Conservation (phyloP, 2,113 vertebrate species). For the Dicerorhinus sumatrensis region DNA sequence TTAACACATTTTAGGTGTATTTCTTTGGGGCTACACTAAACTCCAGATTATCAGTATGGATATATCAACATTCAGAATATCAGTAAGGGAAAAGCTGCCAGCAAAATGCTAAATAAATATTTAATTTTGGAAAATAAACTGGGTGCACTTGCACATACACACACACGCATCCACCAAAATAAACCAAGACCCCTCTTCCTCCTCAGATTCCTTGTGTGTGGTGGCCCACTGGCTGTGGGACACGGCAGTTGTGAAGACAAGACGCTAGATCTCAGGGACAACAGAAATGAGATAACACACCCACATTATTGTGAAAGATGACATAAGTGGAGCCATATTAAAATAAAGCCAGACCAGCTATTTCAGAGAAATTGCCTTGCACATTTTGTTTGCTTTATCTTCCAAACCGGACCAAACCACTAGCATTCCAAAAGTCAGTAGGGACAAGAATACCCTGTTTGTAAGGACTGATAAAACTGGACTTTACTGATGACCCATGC, state of each 20-base stretch:
- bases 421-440: too few relatives aligned
- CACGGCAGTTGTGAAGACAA: not conserved
- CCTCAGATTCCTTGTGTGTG: not conserved
- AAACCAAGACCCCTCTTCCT: not conserved
- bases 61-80: not conserved
- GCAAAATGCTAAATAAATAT: not conserved
- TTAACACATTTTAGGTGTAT: not conserved
- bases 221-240: not conserved
- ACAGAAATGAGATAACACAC: not conserved
- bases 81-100: not conserved
- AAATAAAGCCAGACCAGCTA: too few relatives aligned
- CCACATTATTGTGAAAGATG: not conserved
- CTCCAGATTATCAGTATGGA: not conserved
- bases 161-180: not conserved
- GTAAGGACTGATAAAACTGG: too few relatives aligned
- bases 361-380: too few relatives aligned
- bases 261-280: not conserved
- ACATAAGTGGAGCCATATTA: too few relatives aligned
- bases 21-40: not conserved
- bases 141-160: too few relatives aligned
- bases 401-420: too few relatives aligned
- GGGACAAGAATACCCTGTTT: too few relatives aligned
- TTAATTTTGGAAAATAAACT: not conserved
- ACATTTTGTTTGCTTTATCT: too few relatives aligned
- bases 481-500: too few relatives aligned